phyloP scores from a whole-genome alignment of 2,797 vertebrate species.

The Mormyrops boulengeri region DNA sequence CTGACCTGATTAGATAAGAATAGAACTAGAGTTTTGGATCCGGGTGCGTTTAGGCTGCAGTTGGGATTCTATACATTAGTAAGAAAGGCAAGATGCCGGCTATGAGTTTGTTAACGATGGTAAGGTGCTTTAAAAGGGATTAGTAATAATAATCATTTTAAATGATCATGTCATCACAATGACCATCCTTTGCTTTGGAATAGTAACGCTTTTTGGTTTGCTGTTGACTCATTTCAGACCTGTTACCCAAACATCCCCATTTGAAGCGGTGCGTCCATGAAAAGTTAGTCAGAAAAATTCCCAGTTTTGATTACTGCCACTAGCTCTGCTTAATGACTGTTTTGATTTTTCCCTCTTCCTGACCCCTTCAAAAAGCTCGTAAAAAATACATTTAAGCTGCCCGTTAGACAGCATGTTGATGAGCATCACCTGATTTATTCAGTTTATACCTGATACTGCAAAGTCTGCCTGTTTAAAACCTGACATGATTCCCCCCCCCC shows the following conservation, averaged over 20 bases:
- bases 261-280: neutral
- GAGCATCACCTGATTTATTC: neutral
- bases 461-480: neutral
- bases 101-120: neutral
- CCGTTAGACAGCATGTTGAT: neutral
- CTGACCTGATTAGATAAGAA: neutral
- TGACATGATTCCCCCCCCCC: neutral
- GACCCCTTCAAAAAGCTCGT: conserved; percentile 3
- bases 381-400: conserved; percentile 4
- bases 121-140: neutral
- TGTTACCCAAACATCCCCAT: neutral
- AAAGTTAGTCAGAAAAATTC: neutral
- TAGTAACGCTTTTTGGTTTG: neutral
- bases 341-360: neutral
- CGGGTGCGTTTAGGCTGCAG: neutral
- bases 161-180: neutral
- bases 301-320: neutral
- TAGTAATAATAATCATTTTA: neutral
- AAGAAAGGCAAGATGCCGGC: neutral
- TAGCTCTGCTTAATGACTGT: neutral
- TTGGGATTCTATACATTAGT: neutral
- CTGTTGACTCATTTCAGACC: conserved; percentile 2
- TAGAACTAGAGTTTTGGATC: neutral
- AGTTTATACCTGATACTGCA: neutral
- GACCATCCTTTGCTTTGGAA: neutral